Percentiles rank a stretch among this genome's conserved stretches.
phyloP scores from a whole-genome alignment of 2,888 invertebrate genomes.

The Penaeus monodon region DNA sequence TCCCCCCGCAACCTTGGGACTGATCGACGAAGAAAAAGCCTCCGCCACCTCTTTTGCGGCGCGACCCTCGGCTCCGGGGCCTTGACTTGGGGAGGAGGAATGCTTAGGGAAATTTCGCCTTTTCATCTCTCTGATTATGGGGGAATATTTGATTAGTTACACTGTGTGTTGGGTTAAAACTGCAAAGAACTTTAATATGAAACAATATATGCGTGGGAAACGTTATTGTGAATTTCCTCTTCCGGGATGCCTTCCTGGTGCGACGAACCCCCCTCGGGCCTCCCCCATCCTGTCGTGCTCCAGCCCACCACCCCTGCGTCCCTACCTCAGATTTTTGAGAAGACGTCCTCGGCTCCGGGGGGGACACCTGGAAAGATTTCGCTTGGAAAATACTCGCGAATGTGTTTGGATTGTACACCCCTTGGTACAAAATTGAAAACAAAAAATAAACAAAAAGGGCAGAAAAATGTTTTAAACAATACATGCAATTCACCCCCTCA shows the following conservation, averaged over 20 bases:
- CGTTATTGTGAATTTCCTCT: constrained; percentile 62
- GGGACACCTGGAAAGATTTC: constrained; percentile 69
- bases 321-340: constrained; percentile 69
- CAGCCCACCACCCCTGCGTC: constrained; percentile 72
- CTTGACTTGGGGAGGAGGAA: neutral
- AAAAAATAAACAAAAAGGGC: too few relatives aligned
- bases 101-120: too few relatives aligned
- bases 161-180: too few relatives aligned
- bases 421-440: too few relatives aligned
- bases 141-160: too few relatives aligned
- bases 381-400: too few relatives aligned
- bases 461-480: too few relatives aligned
- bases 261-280: constrained; percentile 69
- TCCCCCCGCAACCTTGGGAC: neutral
- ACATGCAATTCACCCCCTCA: too few relatives aligned
- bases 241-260: constrained; percentile 65
- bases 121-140: too few relatives aligned
- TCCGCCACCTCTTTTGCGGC: neutral
- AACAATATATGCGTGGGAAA: too few relatives aligned
- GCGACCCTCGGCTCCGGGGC: constrained; percentile 1
- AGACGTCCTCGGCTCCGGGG: constrained; percentile 72
- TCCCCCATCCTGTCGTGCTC: constrained; percentile 69
- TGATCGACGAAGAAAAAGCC: neutral
- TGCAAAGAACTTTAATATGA: too few relatives aligned
- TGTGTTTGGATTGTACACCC: too few relatives aligned